These are phyloP conservation scores for Conus canariensis DNA, from an alignment of 2,888 invertebrate species.

Conservation along the genomic window DNA sequence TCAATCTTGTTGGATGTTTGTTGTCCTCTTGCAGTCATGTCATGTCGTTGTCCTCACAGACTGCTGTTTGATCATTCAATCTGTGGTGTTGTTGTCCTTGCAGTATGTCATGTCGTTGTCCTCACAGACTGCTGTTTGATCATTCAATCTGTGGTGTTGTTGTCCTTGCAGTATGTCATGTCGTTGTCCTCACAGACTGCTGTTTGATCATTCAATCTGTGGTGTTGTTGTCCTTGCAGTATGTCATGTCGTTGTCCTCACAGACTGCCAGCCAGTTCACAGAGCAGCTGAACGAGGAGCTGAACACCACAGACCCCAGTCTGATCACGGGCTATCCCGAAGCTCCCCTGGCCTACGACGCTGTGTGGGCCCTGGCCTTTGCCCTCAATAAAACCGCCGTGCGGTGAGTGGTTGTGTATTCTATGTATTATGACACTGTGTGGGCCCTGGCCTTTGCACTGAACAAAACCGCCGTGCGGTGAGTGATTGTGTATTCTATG, in stretches of 20 bases:
- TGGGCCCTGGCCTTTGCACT: constrained; percentile 99
- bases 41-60: too few species aligned
- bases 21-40: too few species aligned
- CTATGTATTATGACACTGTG: constrained; percentile 97
- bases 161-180: too few species aligned
- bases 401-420: constrained; percentile 58
- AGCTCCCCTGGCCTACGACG: constrained; percentile 99
- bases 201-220: too few species aligned
- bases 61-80: too few species aligned
- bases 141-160: too few species aligned
- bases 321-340: constrained; percentile 88
- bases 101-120: too few species aligned
- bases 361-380: constrained; percentile 98
- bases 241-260: background rate
- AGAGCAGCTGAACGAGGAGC: constrained; percentile 88
- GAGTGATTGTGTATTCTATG: constrained; percentile 29
- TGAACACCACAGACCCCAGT: constrained; percentile 90
- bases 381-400: constrained; percentile 94
- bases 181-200: too few species aligned
- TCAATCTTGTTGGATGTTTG: too few species aligned
- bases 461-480: constrained; percentile 87
- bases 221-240: background rate
- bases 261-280: constrained; percentile 93
- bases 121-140: too few species aligned
- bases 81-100: too few species aligned